A percentile compares a stretch with the other conserved stretches of the same genome.
Evolutionary conservation across 2,888 invertebrate genomes (phyloP).

Genomic region (Cephus rjabovi): DNA sequence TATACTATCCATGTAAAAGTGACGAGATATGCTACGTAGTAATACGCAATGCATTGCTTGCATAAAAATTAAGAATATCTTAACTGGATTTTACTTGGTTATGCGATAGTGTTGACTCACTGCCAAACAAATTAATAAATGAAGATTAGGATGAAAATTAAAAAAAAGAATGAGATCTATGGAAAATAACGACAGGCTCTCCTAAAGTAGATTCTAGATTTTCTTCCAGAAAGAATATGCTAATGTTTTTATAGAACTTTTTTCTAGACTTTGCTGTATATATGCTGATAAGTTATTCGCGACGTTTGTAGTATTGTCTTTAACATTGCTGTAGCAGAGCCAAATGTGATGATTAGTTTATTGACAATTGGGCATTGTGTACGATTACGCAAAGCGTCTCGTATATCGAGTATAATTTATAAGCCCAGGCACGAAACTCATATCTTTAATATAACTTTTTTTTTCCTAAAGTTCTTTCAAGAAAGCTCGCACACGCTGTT

Average conservation of each 20-base stretch:
- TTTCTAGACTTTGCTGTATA: constrained; percentile 37
- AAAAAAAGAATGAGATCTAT: not conserved
- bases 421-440: not conserved
- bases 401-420: not conserved
- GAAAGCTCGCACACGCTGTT: not conserved
- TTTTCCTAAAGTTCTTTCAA: not conserved
- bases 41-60: not conserved
- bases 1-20: not conserved
- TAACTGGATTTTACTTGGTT: not conserved
- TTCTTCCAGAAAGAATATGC: constrained; percentile 39
- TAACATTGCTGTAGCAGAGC: not conserved
- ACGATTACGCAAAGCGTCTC: not conserved
- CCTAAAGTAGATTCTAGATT: not conserved
- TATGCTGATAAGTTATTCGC: constrained; percentile 15
- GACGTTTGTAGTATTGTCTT: not conserved
- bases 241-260: constrained; percentile 49
- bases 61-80: not conserved
- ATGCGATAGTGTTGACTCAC: not conserved
- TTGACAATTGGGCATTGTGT: not conserved
- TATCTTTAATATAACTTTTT: not conserved
- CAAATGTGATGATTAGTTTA: not conserved
- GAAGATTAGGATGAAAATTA: not conserved
- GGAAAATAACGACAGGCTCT: not conserved
- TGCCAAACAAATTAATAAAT: not conserved
- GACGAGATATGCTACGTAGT: not conserved